A percentile compares a stretch with the other conserved stretches of the same genome.
phyloP scores from a whole-genome alignment of 2,888 invertebrate species.

The Mayetiola destructor region DNA sequence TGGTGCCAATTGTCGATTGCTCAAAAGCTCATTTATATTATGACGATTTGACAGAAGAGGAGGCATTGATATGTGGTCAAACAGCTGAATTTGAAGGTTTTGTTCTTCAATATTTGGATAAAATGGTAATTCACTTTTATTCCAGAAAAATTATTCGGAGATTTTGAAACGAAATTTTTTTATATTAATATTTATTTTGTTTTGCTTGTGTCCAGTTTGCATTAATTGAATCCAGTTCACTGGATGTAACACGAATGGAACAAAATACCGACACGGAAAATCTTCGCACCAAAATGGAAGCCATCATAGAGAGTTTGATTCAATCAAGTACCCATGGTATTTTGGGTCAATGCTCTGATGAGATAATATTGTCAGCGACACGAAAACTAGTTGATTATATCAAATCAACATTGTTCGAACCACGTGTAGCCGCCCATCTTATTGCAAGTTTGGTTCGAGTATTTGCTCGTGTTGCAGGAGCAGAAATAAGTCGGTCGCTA shows the following conservation, averaged over 20 bases:
- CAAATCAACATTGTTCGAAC: constrained; percentile 62
- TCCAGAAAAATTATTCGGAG: too few species aligned
- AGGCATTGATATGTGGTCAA: constrained; percentile 57
- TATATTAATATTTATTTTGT: too few species aligned
- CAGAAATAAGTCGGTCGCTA: constrained; percentile 53
- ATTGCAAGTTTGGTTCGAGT: constrained; percentile 56
- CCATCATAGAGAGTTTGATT: constrained; percentile 54
- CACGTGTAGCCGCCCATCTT: constrained; percentile 67
- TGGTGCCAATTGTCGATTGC: constrained; percentile 75
- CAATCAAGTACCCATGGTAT: constrained; percentile 52
- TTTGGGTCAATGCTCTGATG: constrained; percentile 53
- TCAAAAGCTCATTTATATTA: constrained; percentile 56
- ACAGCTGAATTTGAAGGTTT: constrained; percentile 84
- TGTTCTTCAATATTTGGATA: constrained; percentile 68
- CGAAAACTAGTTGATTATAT: constrained; percentile 61
- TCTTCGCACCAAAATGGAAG: constrained; percentile 52
- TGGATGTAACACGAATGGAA: constrained; percentile 53
- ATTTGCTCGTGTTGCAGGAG: constrained; percentile 51
- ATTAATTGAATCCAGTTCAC: constrained; percentile 54
- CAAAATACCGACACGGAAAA: constrained; percentile 40
- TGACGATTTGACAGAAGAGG: constrained; percentile 60
- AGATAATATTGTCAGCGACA: constrained; percentile 48
- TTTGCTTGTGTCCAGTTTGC: too few species aligned
- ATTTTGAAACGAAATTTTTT: too few species aligned
- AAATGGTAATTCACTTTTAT: too few species aligned